Conservation (phyloP, 2,113 vertebrate species). For the Alectura lathami region DNA sequence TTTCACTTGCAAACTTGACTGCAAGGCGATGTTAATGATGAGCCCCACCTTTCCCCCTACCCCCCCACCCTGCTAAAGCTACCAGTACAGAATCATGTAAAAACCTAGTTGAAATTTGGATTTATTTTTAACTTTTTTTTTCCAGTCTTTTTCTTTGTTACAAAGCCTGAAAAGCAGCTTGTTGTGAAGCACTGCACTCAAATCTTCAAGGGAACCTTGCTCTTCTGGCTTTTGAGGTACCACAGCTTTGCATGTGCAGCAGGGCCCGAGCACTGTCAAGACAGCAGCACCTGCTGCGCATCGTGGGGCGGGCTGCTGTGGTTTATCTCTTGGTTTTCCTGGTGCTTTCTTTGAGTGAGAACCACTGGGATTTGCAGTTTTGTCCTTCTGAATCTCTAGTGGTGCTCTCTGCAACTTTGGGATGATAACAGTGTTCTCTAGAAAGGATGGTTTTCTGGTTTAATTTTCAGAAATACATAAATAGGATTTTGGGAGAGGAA, state of each 20-base stretch:
- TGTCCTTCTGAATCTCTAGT: background rate
- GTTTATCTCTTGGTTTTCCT: background rate
- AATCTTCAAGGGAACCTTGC: background rate
- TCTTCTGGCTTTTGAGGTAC: accelerated
- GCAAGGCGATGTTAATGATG: background rate
- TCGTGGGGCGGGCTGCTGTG: background rate
- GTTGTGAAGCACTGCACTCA: accelerated
- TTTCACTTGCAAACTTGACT: accelerated
- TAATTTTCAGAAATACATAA: background rate
- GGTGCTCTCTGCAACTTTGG: background rate
- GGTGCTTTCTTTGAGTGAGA: background rate
- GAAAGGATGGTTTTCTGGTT: background rate
- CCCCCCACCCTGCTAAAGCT: too few relatives aligned
- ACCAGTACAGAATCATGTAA: background rate
- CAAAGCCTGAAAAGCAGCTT: background rate
- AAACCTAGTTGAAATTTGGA: background rate
- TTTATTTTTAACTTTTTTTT: background rate
- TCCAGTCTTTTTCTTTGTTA: background rate
- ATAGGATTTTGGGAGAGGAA: background rate
- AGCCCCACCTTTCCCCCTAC: too few relatives aligned
- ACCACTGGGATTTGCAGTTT: background rate
- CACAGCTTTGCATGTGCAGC: background rate
- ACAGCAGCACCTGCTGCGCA: background rate
- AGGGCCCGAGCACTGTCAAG: background rate
- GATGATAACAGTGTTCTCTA: background rate